Evolutionary conservation across 2,113 vertebrate species (phyloP), one percentile per base, ranked within the genome.

Genomic region (Chionis minor): DNA sequence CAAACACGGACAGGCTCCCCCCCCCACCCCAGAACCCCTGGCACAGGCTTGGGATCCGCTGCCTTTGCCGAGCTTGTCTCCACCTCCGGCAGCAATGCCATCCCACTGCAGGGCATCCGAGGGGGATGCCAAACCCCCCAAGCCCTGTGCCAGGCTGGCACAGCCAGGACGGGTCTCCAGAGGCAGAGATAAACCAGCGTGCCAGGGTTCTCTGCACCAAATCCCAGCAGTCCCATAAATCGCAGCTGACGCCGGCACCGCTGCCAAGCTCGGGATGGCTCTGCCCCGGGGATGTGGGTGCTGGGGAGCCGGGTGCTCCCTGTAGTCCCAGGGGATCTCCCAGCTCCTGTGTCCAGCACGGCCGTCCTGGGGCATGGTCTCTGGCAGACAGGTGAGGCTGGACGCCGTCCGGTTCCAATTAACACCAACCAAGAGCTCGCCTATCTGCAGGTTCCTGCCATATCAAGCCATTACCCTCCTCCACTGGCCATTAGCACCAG

Each of bases 1-100:
- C 45, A 51, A 81, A 49, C 24, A 6, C 0, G 0, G 11, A 9
- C 40, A 4, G 18, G 38, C 38, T 38, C 38, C 1, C 18, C 4
- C 22, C 8, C n/a, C 45, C 45, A 8, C 12, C 7, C 14, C 38
- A n/a, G 32, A 51, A 51, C 17, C 26, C 26, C 65, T 19, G 55
- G 30, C 20, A 32, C 32, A 15, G 51, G 33, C 42, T n/a, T 0
- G 1, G 63, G 12, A 65, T 11, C 26, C 0, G 15, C 66, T 9
- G 66, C 42, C 21, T 35, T 18, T 16, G 49, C 49, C 2, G 0
- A 15, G 58, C 22, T 56, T 45, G 45, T 35, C 56, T 23, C 42
- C 1, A 6, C 28, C 35, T 19, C 47, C 6, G 1, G n/a, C 27
- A 51, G 24, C 0, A 12, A 22, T n/a, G 69, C 78, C 73, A 28